Conservation (phyloP, 2,113 vertebrate genomes). For the Poeciliopsis occidentalis region DNA sequence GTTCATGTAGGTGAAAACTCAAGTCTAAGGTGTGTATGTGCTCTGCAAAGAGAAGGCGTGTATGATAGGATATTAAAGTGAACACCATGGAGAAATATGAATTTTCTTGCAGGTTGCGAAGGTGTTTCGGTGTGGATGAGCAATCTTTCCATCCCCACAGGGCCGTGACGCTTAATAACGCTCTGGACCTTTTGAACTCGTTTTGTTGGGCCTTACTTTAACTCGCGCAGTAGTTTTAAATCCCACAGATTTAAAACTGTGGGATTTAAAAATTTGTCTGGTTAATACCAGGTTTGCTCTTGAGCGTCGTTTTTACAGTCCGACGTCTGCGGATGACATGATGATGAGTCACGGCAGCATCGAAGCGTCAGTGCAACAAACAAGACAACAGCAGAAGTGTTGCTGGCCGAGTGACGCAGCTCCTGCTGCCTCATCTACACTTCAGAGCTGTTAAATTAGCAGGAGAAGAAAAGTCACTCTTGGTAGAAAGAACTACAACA, state of each 20-base stretch:
- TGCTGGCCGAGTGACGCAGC: constrained; percentile 57
- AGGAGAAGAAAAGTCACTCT: constrained; percentile 9
- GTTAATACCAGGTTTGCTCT: neutral
- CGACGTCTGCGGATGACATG: constrained; percentile 43
- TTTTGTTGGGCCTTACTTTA: neutral
- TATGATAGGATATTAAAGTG: neutral
- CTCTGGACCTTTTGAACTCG: neutral
- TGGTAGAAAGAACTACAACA: constrained; percentile 29
- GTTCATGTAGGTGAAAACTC: neutral
- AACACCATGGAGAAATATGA: neutral
- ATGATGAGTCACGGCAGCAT: constrained; percentile 68
- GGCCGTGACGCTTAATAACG: neutral
- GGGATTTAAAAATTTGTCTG: neutral
- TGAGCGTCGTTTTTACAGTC: constrained; percentile 6
- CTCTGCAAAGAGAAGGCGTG: neutral
- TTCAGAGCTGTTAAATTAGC: constrained; percentile 22
- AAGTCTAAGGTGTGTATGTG: too few species aligned
- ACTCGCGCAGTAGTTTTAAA: neutral
- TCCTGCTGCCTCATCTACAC: constrained; percentile 41
- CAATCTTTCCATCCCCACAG: neutral
- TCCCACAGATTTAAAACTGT: too few species aligned
- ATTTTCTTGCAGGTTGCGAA: neutral
- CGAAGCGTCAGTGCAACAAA: constrained; percentile 49
- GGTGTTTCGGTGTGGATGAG: neutral
- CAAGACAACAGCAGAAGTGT: constrained; percentile 60